These are phyloP conservation scores for Diachrysia chrysitis DNA, from an alignment of 2,888 invertebrate genomes.

Conservation along the genomic window DNA sequence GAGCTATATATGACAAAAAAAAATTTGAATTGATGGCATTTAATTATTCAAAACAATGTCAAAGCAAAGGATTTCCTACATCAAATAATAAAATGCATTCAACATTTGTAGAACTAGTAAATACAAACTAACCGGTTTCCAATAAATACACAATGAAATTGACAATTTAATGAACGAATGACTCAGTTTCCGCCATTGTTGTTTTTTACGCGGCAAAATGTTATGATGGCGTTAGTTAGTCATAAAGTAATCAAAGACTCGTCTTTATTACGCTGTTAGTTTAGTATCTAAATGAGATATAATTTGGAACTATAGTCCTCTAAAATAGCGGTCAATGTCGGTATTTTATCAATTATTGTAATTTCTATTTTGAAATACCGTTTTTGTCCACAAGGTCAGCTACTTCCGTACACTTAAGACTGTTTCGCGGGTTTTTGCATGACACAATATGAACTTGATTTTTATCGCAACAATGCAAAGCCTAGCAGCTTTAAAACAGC, in stretches of 20 bases:
- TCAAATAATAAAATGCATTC: background rate
- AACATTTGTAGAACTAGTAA: background rate
- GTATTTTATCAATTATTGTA: background rate
- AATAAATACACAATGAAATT: slow-evolving; percentile 57
- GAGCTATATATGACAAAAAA: too few relatives aligned
- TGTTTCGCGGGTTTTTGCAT: background rate
- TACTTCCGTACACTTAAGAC: background rate
- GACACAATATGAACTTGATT: background rate
- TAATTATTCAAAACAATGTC: background rate
- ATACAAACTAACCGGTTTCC: slow-evolving; percentile 55
- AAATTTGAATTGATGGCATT: too few relatives aligned
- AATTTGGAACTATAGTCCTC: slow-evolving; percentile 7
- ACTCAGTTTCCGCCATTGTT: slow-evolving; percentile 68
- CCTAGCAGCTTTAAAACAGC: too few relatives aligned
- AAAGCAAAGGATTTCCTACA: background rate
- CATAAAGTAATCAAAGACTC: slow-evolving; percentile 37
- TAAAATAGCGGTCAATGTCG: slow-evolving; percentile 15
- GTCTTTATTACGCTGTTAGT: slow-evolving; percentile 12
- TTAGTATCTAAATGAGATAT: slow-evolving; percentile 13
- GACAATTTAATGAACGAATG: slow-evolving; percentile 70
- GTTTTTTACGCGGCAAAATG: slow-evolving; percentile 50
- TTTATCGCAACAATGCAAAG: too few relatives aligned
- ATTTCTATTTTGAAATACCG: background rate
- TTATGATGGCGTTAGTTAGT: slow-evolving; percentile 44
- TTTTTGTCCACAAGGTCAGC: slow-evolving; percentile 1